These are phyloP conservation scores for Crocallis elinguaria DNA, from an alignment of 2,888 invertebrate species.

Conservation along the genomic window DNA sequence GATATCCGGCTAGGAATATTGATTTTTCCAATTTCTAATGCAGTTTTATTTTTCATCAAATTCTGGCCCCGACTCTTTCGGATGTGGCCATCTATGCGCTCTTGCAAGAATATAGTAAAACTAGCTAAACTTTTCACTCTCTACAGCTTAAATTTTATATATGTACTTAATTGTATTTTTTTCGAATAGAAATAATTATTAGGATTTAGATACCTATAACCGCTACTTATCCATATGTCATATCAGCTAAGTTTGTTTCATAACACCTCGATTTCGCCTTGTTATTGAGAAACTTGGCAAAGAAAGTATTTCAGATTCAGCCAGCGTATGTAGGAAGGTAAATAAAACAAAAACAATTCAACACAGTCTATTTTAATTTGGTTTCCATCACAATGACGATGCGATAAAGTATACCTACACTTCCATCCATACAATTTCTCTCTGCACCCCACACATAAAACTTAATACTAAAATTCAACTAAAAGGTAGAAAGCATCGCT, in stretches of 20 bases:
- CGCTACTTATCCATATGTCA: background rate
- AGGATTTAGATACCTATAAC: background rate
- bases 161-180: no score
- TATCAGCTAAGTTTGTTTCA: background rate
- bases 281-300: slow-evolving; percentile 11
- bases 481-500: slow-evolving; percentile 31
- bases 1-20: no score
- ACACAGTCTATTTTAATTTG: slow-evolving; percentile 73
- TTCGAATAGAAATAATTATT: no score
- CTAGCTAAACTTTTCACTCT: no score
- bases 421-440: slow-evolving; percentile 38
- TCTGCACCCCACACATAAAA: slow-evolving; percentile 36
- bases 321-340: no score
- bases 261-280: background rate
- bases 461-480: slow-evolving; percentile 47
- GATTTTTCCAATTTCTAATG: background rate
- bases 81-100: no score
- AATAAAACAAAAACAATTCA: slow-evolving; percentile 38
- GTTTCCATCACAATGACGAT: slow-evolving; percentile 67
- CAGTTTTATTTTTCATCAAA: no score
- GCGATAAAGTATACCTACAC: slow-evolving; percentile 40
- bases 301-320: background rate
- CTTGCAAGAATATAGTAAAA: no score
- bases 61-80: no score
- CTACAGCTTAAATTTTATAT: no score